Evolutionary conservation across 2,113 vertebrate species (phyloP), one percentile per base, ranked within the genome.

Genomic region (Anoura caudifer): DNA sequence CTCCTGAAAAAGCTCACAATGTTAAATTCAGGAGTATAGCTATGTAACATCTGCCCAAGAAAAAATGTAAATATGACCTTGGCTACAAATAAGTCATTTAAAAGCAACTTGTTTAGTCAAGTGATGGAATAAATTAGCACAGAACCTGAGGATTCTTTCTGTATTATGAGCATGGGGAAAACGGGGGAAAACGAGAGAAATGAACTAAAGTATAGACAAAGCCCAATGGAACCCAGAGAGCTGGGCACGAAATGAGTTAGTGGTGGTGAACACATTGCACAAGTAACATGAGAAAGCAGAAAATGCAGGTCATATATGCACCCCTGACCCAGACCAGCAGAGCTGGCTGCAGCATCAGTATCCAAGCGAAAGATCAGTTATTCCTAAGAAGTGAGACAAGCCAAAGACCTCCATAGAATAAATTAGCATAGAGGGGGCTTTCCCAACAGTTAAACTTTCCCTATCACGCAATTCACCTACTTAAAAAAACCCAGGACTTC

Each of bases 281-380:
- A 94, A 97, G 98, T 98, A 98, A 98, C 98, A 98, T 98, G 98
- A 98, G 98, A 98, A 98, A 98, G 98, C 98, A 99, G 98, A 98
- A 98, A 98, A 98, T 97, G 98, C 98, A 98, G 98, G 98, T 98
- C 98, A 98, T 92, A 97, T 98, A 79, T 95, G 94, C 97, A 86
- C 97, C 94, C 96, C 98, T 97, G 97, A 96, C 95, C 97, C 97
- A 92, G 95, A 92, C 95, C 83, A 81, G 96, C 82, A 97, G 75
- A 75, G 97, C 91, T 76, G 95, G 95, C 97, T 97, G 94, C 94
- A 97, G 94, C 93, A 96, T 95, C 97, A 77, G 75, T 54, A 83
- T 45, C 86, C 91, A 69, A 75, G 73, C 94, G 52, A 85, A 87
- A 95, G 90, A 95, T 65, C 95, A 87, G 81, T 79, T 70, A 92